These are phyloP conservation scores for Oikopleura albicans DNA, from an alignment of 23 tunicate genomes.

Conservation along the genomic window DNA sequence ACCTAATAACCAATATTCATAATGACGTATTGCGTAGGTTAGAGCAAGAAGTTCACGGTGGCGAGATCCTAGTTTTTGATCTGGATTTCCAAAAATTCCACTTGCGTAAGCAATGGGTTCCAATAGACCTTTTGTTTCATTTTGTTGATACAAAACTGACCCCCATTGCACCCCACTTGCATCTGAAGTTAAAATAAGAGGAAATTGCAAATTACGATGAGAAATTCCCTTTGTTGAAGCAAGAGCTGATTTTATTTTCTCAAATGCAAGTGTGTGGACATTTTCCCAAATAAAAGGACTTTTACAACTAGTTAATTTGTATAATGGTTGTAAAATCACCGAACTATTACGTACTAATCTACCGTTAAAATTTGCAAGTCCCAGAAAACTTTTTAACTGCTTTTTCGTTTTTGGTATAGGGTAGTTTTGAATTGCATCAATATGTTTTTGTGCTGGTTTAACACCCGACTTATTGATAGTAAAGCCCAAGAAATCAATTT, in stretches of 20 bases:
- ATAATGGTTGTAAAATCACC: not conserved
- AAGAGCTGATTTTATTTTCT: not conserved
- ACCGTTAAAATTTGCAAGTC: not conserved
- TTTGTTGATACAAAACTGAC: not conserved
- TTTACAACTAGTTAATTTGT: not conserved
- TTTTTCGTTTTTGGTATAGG: not conserved
- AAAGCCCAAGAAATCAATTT: not conserved
- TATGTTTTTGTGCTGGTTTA: not conserved
- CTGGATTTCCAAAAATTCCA: not conserved
- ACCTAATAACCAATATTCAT: not conserved
- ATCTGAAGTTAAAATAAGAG: not conserved
- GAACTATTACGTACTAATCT: not conserved
- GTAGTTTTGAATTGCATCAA: not conserved
- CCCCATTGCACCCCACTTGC: not conserved
- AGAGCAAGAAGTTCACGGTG: slow-evolving; percentile 7
- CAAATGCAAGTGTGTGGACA: not conserved
- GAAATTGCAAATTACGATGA: not conserved
- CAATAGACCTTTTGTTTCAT: not conserved
- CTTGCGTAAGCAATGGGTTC: not conserved
- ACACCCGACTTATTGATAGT: not conserved
- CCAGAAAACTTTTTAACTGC: not conserved
- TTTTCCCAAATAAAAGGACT: not conserved
- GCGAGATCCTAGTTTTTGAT: not conserved
- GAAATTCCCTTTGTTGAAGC: not conserved
- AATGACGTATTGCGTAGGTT: not conserved